These are phyloP conservation scores for Lepilemur ruficaudatus DNA, from an alignment of 2,797 vertebrate species.

Conservation along the genomic window DNA sequence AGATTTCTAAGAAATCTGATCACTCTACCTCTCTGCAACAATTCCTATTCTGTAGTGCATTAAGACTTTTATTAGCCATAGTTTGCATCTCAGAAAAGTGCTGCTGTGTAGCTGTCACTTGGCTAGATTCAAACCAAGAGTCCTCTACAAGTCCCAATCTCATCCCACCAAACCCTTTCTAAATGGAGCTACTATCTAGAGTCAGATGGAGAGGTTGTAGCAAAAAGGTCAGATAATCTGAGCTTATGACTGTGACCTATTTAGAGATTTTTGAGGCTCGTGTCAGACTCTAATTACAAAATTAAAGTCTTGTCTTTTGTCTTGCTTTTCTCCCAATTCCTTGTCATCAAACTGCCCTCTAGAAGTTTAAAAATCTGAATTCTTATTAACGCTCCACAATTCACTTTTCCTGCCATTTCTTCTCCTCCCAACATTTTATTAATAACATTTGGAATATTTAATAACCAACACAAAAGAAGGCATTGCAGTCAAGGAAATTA, in stretches of 20 bases:
- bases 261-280: neutral
- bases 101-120: neutral
- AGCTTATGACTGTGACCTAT: neutral
- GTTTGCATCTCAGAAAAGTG: neutral
- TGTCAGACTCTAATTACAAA: neutral
- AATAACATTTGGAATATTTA: neutral
- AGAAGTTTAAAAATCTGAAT: neutral
- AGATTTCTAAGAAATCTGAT: neutral
- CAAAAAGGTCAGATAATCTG: neutral
- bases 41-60: neutral
- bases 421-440: neutral
- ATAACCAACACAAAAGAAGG: neutral
- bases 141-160: neutral
- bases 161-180: neutral
- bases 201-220: neutral
- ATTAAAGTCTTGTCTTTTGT: neutral
- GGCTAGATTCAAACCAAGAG: neutral
- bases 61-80: neutral
- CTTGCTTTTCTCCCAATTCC: neutral
- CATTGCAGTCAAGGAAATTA: neutral
- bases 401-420: neutral
- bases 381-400: neutral
- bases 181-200: neutral
- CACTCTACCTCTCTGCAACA: neutral
- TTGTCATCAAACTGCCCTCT: neutral